phyloP scores from a whole-genome alignment of 1,140 invertebrate genomes.

The Drosophila punjabiensis region DNA sequence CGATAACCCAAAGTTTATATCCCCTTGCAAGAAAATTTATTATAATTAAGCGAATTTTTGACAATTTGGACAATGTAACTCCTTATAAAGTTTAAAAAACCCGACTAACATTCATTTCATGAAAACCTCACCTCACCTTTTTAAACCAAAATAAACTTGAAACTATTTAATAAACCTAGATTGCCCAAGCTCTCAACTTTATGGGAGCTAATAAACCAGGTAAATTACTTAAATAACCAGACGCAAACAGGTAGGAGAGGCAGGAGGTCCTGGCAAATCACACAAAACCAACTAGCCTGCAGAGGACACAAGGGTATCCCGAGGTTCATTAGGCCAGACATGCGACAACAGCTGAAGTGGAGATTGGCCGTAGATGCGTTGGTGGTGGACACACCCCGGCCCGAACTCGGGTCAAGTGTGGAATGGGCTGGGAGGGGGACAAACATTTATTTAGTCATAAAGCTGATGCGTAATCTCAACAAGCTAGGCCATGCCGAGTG shows the following conservation, averaged over 20 bases:
- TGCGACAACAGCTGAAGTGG: constrained; percentile 40
- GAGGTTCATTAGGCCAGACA: constrained; percentile 51
- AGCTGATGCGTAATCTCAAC: constrained; percentile 72
- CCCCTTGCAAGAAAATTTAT: too few species aligned
- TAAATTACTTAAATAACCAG: constrained; percentile 30
- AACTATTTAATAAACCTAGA: not conserved
- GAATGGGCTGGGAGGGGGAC: not conserved
- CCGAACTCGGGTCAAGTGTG: constrained; percentile 4
- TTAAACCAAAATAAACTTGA: not conserved
- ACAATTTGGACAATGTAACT: too few species aligned
- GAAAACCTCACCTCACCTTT: too few species aligned
- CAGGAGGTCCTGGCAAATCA: constrained; percentile 11
- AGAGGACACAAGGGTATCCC: constrained; percentile 27
- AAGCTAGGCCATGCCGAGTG: constrained; percentile 46
- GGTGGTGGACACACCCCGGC: constrained; percentile 27
- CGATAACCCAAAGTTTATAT: too few species aligned
- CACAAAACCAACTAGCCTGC: constrained; percentile 10
- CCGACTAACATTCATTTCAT: too few species aligned
- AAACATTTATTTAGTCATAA: constrained; percentile 74
- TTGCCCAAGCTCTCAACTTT: constrained; percentile 5
- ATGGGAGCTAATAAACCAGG: constrained; percentile 24
- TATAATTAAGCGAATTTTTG: too few species aligned
- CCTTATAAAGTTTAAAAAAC: too few species aligned
- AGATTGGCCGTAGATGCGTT: constrained; percentile 5
- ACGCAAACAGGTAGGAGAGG: not conserved